These are phyloP conservation scores for Mesocricetus auratus DNA, from an alignment of 2,113 vertebrate genomes.

Conservation along the genomic window DNA sequence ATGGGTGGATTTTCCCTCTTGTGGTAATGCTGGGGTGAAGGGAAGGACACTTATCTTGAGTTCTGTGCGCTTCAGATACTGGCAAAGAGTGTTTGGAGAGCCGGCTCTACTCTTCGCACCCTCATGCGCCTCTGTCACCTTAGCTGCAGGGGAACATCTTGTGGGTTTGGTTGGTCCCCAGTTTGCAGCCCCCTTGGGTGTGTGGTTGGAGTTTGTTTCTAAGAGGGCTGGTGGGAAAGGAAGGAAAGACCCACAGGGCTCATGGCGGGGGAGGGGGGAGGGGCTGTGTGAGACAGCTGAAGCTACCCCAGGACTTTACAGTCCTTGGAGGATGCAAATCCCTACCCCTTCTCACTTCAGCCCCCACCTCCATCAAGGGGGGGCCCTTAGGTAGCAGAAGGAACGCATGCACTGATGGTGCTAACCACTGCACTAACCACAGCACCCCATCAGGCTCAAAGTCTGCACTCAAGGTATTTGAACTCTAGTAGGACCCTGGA, in stretches of 20 bases:
- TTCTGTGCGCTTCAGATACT: not conserved
- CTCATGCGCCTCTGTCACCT: slow-evolving; percentile 1
- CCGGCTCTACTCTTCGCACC: not conserved
- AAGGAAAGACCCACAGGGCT: not conserved
- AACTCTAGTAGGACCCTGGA: not conserved
- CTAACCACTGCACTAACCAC: not conserved
- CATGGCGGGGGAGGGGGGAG: not conserved
- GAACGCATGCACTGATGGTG: not conserved
- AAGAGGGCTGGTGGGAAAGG: not conserved
- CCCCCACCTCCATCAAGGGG: not conserved
- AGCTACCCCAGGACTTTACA: not conserved
- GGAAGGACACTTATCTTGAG: not conserved
- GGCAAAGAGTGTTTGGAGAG: not conserved
- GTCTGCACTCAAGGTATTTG: not conserved
- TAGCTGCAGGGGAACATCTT: slow-evolving; percentile 41
- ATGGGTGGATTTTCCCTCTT: not conserved
- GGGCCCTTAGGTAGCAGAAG: not conserved
- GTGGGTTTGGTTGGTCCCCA: not conserved
- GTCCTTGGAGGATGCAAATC: not conserved
- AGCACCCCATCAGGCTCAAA: not conserved
- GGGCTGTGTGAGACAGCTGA: slow-evolving; percentile 7
- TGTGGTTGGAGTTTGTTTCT: not conserved
- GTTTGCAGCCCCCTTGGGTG: not conserved
- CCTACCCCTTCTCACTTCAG: not conserved
- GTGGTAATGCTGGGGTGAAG: not conserved